phyloP scores from a whole-genome alignment of 2,113 vertebrate genomes.

The Platysteira castanea region DNA sequence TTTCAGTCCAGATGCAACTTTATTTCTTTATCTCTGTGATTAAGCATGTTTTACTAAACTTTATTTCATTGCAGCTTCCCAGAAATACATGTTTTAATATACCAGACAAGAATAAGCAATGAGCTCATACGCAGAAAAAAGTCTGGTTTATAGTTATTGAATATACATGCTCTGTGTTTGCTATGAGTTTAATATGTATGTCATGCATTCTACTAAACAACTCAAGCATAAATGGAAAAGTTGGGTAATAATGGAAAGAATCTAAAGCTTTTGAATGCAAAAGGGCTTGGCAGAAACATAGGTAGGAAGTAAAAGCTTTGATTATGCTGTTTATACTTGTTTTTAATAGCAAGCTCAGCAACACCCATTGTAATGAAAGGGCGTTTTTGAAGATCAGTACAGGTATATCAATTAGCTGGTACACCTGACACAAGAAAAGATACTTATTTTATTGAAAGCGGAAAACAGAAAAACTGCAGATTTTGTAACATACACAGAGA shows the following conservation, averaged over 20 bases:
- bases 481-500: background rate
- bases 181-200: background rate
- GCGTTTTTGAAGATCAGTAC: background rate
- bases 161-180: slow-evolving; percentile 13
- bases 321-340: background rate
- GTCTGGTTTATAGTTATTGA: slow-evolving; percentile 18
- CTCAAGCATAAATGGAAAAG: slow-evolving; percentile 24
- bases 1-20: background rate
- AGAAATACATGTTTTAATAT: slow-evolving; percentile 41
- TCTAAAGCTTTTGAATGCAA: background rate
- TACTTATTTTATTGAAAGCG: background rate
- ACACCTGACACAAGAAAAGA: background rate
- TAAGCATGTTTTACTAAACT: slow-evolving; percentile 39
- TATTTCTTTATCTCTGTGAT: slow-evolving; percentile 21
- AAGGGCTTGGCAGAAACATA: background rate
- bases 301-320: background rate
- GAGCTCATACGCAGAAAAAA: slow-evolving; percentile 4
- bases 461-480: background rate
- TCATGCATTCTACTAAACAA: slow-evolving; percentile 15
- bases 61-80: slow-evolving; percentile 26
- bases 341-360: background rate
- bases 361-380: background rate
- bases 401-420: background rate
- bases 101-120: slow-evolving; percentile 44
- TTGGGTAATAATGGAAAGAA: background rate